Base-by-base conservation (phyloP, 2,888 invertebrate species). In the Liopterus haemorrhoidalis region DNA sequence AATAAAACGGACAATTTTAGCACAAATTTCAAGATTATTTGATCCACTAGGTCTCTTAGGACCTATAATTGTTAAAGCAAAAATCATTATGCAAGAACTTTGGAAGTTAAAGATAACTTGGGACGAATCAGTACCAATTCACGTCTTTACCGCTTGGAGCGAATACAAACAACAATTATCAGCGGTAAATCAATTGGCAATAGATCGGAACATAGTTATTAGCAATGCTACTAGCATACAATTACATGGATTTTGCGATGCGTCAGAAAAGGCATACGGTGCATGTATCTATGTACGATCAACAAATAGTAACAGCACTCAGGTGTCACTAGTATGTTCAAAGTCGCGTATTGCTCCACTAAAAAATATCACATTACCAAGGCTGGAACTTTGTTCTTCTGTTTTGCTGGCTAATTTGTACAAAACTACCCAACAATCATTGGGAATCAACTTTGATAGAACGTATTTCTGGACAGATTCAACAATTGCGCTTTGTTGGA, bases 391-490 rank as follows among this genome's bases (percentile, higher is more conserved):
- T 6, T 21, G 36, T 16, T 9, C 9, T 18, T 9, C 16, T 5
- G 6, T 15, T 15, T 33, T 16, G 11, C 5, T 33, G 15, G 22
- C 36, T 5, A 11, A 31, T 14, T 38, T 54, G 22, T 9, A 45
- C 2, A 35, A 44, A 6, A 41, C 27, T 27, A 20, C 48, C 14
- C 36, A 18, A 20, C 6, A 28, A 12, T 21, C 37, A 5, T 9
- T 50, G 4, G 21, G 35, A 14, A 19, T 49, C 33, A 12, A 41
- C 8, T 25, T 50, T 14, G 25, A 24, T 20, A 1, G 24, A 14
- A 18, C 11, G 2, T 35, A 22, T 28, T 46, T 22, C n/a, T 56
- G 51, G 48, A 51, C 52, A 1, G 53, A 54, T 28, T 52, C 50
- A 2, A 46, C 19, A 28, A 54, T 56, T 28, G 47, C 49, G 3